These are phyloP conservation scores for Drosophila novamexicana DNA, from an alignment of 1,140 invertebrate species.

Conservation along the genomic window DNA sequence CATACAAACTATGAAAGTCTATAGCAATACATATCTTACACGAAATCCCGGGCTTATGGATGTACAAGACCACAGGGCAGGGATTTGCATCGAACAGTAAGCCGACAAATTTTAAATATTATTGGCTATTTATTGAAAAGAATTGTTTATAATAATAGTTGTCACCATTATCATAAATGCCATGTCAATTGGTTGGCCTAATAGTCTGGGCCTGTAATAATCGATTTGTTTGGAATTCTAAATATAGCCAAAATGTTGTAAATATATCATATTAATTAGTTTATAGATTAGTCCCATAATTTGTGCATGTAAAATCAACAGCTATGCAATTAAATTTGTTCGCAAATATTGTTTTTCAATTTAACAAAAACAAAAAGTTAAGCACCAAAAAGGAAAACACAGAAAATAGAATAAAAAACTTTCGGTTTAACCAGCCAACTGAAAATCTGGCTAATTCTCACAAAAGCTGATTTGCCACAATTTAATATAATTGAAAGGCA, in stretches of 20 bases:
- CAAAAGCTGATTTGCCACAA: slow-evolving; percentile 71
- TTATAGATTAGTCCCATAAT: slow-evolving; percentile 25
- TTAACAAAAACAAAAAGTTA: slow-evolving; percentile 23
- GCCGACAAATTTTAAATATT: no score
- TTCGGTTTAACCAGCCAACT: slow-evolving; percentile 33
- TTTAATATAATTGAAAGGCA: slow-evolving; percentile 56
- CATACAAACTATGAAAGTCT: no score
- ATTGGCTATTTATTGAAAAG: no score
- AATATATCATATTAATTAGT: slow-evolving; percentile 34
- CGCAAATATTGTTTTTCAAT: slow-evolving; percentile 24
- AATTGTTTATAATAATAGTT: no score
- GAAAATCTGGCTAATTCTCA: slow-evolving; percentile 62
- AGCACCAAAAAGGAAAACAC: neutral
- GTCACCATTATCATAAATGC: neutral
- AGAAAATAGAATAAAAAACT: neutral
- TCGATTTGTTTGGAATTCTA: slow-evolving; percentile 2
- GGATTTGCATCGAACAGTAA: no score
- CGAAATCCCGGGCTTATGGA: no score
- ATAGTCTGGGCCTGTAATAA: neutral
- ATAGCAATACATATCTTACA: no score
- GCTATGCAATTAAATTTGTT: slow-evolving; percentile 38
- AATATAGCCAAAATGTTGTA: neutral
- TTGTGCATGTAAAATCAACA: slow-evolving; percentile 5
- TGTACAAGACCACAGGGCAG: no score
- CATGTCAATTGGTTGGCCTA: neutral